Evolutionary conservation across 2,113 vertebrate species (phyloP).

Genomic region (Larimichthys polyactis): DNA sequence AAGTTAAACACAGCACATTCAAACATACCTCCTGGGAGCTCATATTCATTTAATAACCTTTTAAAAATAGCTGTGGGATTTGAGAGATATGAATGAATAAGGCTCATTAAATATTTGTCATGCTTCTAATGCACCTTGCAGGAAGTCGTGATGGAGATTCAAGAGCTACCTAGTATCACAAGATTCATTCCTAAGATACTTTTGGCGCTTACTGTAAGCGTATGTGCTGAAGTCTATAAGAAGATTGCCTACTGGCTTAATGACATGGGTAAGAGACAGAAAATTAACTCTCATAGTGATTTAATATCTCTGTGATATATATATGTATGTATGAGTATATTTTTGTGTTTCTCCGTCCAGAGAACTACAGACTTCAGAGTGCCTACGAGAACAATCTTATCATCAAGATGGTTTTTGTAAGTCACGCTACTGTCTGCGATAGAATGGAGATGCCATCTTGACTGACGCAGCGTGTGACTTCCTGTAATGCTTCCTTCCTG

Average conservation of each 20-base stretch:
- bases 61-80: slow-evolving; percentile 44
- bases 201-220: slow-evolving; percentile 91
- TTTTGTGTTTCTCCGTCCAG: slow-evolving; percentile 72
- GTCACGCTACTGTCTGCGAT: slow-evolving; percentile 56
- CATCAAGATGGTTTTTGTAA: slow-evolving; percentile 98
- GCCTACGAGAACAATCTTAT: slow-evolving; percentile 98
- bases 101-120: slow-evolving; percentile 43
- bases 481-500: neutral
- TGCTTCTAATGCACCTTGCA: slow-evolving; percentile 63
- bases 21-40: neutral
- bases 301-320: neutral
- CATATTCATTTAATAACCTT: neutral
- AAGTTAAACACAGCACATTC: neutral
- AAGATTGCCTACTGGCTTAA: slow-evolving; percentile 97
- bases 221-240: slow-evolving; percentile 94
- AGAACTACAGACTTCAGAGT: slow-evolving; percentile 97
- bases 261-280: slow-evolving; percentile 90
- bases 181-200: slow-evolving; percentile 94
- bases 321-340: neutral
- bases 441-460: neutral
- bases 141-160: slow-evolving; percentile 94
- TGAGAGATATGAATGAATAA: slow-evolving; percentile 26
- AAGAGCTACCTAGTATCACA: slow-evolving; percentile 90
- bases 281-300: neutral
- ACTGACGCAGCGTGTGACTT: neutral